Evolutionary conservation across 2,113 vertebrate species (phyloP).

Genomic region (Saguinus imperator): DNA sequence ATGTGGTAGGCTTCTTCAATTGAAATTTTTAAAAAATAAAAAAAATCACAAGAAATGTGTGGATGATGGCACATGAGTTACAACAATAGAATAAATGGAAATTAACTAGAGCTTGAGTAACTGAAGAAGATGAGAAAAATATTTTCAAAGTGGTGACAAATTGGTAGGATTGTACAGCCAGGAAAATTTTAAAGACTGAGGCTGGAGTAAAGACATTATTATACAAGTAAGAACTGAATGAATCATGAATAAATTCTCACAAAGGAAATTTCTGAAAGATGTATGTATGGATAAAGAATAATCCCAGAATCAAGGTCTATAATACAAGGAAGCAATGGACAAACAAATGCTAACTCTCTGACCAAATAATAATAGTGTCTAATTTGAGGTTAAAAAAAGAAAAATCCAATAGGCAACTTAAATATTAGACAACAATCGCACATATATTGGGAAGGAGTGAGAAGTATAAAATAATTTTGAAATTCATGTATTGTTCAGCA

Average conservation of each 20-base stretch:
- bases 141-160: slow-evolving; percentile 2
- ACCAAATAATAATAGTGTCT: neutral
- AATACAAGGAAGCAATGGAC: neutral
- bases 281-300: neutral
- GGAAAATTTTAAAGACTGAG: slow-evolving; percentile 36
- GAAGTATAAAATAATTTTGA: neutral
- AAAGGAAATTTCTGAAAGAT: slow-evolving; percentile 7
- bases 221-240: slow-evolving; percentile 19
- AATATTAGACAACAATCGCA: neutral
- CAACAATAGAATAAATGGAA: neutral
- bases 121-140: neutral
- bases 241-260: neutral
- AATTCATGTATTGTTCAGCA: neutral
- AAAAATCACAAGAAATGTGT: neutral
- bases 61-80: neutral
- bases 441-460: neutral
- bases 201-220: neutral
- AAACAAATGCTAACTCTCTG: neutral
- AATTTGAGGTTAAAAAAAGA: slow-evolving; percentile 42
- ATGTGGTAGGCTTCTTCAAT: neutral
- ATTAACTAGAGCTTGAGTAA: neutral
- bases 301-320: neutral
- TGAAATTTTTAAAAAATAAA: neutral
- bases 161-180: neutral
- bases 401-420: neutral